phyloP scores from a whole-genome alignment of 2,797 vertebrate genomes.

The Anguilla anguilla region DNA sequence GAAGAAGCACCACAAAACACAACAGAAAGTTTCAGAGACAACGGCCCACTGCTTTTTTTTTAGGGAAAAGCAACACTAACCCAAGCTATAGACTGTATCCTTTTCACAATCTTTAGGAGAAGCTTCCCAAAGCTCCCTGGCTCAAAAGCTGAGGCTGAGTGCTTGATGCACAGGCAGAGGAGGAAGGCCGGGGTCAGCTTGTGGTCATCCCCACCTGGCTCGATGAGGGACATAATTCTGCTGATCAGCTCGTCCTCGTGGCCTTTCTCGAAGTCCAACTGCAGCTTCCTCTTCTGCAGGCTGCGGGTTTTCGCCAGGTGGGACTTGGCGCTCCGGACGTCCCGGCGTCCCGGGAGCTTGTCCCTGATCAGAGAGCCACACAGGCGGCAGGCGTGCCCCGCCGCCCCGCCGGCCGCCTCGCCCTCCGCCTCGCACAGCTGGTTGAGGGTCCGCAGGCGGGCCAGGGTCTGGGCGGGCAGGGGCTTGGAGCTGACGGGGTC shows the following conservation, averaged over 20 bases:
- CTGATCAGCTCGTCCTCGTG: constrained; percentile 83
- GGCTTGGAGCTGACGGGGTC: constrained; percentile 84
- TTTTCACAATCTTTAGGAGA: constrained; percentile 84
- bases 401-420: constrained; percentile 55
- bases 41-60: constrained; percentile 19
- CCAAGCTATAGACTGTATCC: constrained; percentile 88
- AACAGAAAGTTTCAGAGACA: constrained; percentile 18
- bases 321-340: constrained; percentile 67
- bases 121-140: constrained; percentile 88
- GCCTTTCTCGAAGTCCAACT: constrained; percentile 83
- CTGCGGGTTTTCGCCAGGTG: constrained; percentile 66
- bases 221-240: constrained; percentile 85
- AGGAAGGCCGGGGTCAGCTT: constrained; percentile 91
- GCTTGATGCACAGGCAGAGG: constrained; percentile 91
- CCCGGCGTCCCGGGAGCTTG: constrained; percentile 41
- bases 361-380: constrained; percentile 79
- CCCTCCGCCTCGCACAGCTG: constrained; percentile 61
- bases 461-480: constrained; percentile 81
- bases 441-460: constrained; percentile 75
- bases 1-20: constrained; percentile 4
- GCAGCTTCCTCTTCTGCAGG: constrained; percentile 74
- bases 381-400: constrained; percentile 68
- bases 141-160: constrained; percentile 83
- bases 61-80: constrained; percentile 70
- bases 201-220: constrained; percentile 87